phyloP scores from a whole-genome alignment of 2,797 vertebrate genomes.

The Molossus alvarezi region DNA sequence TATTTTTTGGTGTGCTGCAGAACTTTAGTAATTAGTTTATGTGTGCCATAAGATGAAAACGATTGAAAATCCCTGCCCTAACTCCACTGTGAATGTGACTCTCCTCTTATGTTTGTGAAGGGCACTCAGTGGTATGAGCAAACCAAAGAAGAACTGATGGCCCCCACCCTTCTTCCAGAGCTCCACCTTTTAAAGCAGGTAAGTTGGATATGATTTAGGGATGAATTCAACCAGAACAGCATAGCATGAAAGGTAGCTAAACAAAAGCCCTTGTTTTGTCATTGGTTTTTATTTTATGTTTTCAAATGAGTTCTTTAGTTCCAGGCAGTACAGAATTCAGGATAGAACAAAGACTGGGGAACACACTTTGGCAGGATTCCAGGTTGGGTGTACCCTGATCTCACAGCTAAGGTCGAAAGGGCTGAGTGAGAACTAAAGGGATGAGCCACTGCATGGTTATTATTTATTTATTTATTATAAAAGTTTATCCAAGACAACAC shows the following conservation, averaged over 20 bases:
- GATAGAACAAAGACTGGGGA: neutral
- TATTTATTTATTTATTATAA: neutral
- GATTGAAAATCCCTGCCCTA: neutral
- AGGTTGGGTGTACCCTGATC: neutral
- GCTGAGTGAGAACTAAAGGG: neutral
- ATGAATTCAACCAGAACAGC: neutral
- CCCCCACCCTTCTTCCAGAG: constrained; percentile 97
- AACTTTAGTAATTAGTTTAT: neutral
- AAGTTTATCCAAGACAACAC: neutral
- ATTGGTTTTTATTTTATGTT: neutral
- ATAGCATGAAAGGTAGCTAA: neutral
- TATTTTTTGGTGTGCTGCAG: neutral
- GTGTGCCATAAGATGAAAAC: neutral
- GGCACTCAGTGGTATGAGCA: constrained; percentile 97
- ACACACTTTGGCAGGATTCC: neutral
- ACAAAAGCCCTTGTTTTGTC: neutral
- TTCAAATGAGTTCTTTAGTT: neutral
- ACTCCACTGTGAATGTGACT: neutral
- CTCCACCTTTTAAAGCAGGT: constrained; percentile 98
- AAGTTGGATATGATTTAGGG: constrained; percentile 66
- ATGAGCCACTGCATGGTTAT: neutral
- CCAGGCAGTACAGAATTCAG: neutral
- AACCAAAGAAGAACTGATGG: constrained; percentile 98
- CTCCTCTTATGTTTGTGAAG: constrained; percentile 88
- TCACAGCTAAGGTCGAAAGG: neutral